Base-by-base conservation (phyloP, 2,797 vertebrate species). In the Limosa lapponica region DNA sequence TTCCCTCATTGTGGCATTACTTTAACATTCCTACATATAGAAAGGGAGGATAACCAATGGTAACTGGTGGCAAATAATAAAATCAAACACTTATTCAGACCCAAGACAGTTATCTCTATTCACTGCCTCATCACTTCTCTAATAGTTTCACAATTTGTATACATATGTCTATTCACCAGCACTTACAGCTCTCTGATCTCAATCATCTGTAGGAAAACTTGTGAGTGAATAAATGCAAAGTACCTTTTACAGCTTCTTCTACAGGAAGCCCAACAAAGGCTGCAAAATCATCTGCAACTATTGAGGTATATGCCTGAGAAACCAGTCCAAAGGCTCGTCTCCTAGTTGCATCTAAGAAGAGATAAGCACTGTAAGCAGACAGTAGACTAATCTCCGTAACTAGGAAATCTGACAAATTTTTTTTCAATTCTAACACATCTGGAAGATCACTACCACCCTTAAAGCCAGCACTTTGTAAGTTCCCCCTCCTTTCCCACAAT, bases 171-270 rank as follows among this genome's bases (percentile, higher is more conserved):
- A n/a, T 61, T 62, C 17, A 44, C 10, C 15, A 55, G 13, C 64
- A 51, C 24, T 65, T 22, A 24, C 16, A 84, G 77, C 20, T 54
- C 24, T 44, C 55, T 30, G 14, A 70, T n/a, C 36, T 36, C 12
- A n/a, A 30, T 6, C 3, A 15, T 5, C 30, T 34, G 20, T 13
- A 49, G 12, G 37, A 75, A 55, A 59, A 30, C 6, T 27, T 16
- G 6, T 37, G n/a, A 25, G 36, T 16, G 30, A 79, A 80, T 1
- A n/a, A 85, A 85, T 7, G n/a, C 32, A 34, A 87, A 78, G 39
- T 95, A 99, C 99, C 99, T 97, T 99, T 99, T 57, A 99, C 99
- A 10, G 99, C 99, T 82, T 99, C 99, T 86, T 99, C 99, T 67
- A 99, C 99, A 7, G 99, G 98, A 96, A 99, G 99, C 23, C 99